Conservation (phyloP, 2,888 invertebrate genomes). For the Tipula confusa region DNA sequence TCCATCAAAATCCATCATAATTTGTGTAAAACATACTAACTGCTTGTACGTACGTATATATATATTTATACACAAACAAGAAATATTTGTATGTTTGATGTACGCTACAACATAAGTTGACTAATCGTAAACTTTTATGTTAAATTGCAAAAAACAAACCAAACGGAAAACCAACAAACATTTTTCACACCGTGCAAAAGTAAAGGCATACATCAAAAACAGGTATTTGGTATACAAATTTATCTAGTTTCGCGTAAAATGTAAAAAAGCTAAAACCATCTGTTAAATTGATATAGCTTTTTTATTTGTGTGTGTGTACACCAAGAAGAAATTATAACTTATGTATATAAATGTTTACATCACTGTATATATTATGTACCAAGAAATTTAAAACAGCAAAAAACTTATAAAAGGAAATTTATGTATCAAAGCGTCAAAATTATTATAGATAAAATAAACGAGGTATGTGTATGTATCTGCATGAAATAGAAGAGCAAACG, state of each 20-base stretch:
- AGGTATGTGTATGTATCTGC: background rate
- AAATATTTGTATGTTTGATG: background rate
- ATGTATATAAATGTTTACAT: background rate
- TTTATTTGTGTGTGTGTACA: no score
- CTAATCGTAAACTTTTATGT: slow-evolving; percentile 5
- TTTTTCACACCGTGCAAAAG: background rate
- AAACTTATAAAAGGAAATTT: background rate
- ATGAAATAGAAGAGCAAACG: background rate
- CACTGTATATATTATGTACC: background rate
- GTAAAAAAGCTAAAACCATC: background rate
- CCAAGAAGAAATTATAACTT: no score
- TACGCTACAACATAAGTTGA: background rate
- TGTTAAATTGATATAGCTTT: background rate
- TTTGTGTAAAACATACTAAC: background rate
- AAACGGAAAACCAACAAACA: background rate
- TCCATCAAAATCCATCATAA: background rate
- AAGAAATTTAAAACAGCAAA: background rate
- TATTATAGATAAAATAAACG: background rate
- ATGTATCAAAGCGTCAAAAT: background rate
- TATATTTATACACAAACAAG: background rate
- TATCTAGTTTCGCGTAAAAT: background rate
- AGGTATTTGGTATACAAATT: background rate
- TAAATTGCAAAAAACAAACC: background rate
- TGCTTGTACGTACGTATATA: no score
- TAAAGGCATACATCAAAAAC: background rate